Percentiles rank a stretch among this genome's conserved stretches.
Evolutionary conservation across 2,797 vertebrate genomes (phyloP).

Genomic region (Leuciscus waleckii): DNA sequence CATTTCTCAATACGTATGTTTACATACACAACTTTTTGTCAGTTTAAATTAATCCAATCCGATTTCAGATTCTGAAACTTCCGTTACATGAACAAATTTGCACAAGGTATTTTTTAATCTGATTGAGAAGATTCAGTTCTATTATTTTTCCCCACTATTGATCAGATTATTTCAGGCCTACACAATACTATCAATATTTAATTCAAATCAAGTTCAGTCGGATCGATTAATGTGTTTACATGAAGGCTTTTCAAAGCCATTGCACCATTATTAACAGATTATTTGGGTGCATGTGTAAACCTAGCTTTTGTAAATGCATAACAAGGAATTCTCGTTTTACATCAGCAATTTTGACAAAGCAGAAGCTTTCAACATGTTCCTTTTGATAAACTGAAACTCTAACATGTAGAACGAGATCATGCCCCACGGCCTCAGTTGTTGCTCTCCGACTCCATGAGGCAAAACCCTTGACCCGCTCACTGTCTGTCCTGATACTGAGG

Average conservation of each 20-base stretch:
- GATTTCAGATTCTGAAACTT: neutral
- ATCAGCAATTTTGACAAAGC: slow-evolving; percentile 21
- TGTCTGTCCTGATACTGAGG: slow-evolving; percentile 29
- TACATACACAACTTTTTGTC: neutral
- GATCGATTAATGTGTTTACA: neutral
- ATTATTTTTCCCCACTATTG: neutral
- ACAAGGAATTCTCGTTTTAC: neutral
- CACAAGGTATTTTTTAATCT: neutral
- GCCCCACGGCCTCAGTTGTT: slow-evolving; percentile 2
- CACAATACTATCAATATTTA: neutral
- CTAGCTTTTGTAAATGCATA: neutral
- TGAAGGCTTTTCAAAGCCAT: neutral
- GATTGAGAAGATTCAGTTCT: neutral
- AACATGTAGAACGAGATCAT: slow-evolving; percentile 19
- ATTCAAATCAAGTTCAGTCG: neutral
- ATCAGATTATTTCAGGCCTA: neutral
- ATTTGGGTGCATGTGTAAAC: neutral
- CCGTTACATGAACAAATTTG: neutral
- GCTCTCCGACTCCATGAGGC: slow-evolving; percentile 4
- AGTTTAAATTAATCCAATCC: neutral
- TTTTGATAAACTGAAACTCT: slow-evolving; percentile 22
- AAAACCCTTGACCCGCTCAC: slow-evolving; percentile 43
- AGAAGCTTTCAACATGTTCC: neutral
- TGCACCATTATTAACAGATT: neutral
- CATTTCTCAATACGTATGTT: neutral